Evolutionary conservation across 1,140 invertebrate genomes (phyloP).

Genomic region (Drosophila rhopaloa): DNA sequence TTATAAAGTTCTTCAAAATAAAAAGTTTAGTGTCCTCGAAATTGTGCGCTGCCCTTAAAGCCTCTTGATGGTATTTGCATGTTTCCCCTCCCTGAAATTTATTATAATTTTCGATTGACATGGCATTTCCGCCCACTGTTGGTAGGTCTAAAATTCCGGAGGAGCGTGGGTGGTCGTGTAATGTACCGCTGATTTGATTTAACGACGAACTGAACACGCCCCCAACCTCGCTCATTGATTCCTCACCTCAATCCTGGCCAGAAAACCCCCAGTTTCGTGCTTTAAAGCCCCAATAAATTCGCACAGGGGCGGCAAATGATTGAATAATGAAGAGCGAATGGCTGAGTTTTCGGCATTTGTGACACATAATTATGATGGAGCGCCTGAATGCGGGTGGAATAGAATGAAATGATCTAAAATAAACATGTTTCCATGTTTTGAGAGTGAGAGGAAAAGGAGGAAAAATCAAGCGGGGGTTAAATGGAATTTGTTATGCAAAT

Average conservation of each 20-base stretch:
- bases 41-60: background rate
- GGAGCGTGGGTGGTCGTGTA: slow-evolving; percentile 28
- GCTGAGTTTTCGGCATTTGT: slow-evolving; percentile 38
- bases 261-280: background rate
- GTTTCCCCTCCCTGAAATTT: background rate
- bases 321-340: slow-evolving; percentile 49
- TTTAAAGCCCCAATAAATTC: slow-evolving; percentile 32
- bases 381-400: slow-evolving; percentile 6
- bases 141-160: slow-evolving; percentile 5
- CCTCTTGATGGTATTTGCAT: background rate
- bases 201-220: slow-evolving; percentile 46
- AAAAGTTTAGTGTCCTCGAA: too few relatives aligned
- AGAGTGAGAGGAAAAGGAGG: background rate
- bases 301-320: slow-evolving; percentile 33
- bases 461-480: background rate
- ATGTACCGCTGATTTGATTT: slow-evolving; percentile 75
- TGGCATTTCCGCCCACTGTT: slow-evolving; percentile 17
- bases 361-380: slow-evolving; percentile 61
- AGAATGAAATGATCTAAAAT: slow-evolving; percentile 63
- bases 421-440: slow-evolving; percentile 63
- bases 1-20: too few relatives aligned
- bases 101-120: background rate
- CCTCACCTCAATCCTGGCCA: slow-evolving; percentile 10
- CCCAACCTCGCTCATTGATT: slow-evolving; percentile 7
- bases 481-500: slow-evolving; percentile 71